Evolutionary conservation across 1,140 invertebrate species (phyloP).

Genomic region (Zaprionus ornatus): DNA sequence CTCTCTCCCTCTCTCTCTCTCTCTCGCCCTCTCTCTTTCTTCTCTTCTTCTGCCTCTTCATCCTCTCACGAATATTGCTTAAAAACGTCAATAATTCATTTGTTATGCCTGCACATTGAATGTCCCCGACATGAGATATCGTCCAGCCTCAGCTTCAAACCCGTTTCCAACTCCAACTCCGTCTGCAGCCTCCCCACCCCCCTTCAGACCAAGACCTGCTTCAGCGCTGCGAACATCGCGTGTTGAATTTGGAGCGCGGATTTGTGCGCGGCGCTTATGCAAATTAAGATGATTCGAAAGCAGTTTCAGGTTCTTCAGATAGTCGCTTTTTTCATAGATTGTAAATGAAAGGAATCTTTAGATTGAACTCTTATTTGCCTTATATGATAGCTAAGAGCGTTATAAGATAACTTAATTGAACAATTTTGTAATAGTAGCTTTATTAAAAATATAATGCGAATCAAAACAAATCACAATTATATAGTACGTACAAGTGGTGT

Average conservation of each 20-base stretch:
- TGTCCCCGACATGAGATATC: constrained; percentile 73
- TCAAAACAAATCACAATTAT: too few species aligned
- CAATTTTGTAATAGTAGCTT: background rate
- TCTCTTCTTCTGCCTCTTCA: constrained; percentile 32
- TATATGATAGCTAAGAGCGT: background rate
- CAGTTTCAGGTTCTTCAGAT: background rate
- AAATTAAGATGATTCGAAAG: constrained; percentile 69
- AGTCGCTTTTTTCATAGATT: background rate
- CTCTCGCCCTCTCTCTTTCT: background rate
- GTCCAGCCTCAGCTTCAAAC: constrained; percentile 6
- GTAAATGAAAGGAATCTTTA: background rate
- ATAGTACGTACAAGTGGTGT: too few species aligned
- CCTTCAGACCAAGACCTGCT: background rate
- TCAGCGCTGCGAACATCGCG: constrained; percentile 33
- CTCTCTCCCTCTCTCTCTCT: background rate
- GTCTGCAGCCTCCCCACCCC: background rate
- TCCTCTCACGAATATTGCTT: constrained; percentile 80
- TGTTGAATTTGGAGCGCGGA: constrained; percentile 74
- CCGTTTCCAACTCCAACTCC: background rate
- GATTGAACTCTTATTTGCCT: background rate
- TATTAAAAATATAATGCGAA: background rate
- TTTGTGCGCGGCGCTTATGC: constrained; percentile 71
- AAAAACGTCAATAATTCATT: constrained; percentile 84
- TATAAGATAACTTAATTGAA: background rate
- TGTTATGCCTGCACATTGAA: constrained; percentile 84